Evolutionary conservation across 2,797 vertebrate genomes (phyloP).

Genomic region (Rhinoraja longicauda): DNA sequence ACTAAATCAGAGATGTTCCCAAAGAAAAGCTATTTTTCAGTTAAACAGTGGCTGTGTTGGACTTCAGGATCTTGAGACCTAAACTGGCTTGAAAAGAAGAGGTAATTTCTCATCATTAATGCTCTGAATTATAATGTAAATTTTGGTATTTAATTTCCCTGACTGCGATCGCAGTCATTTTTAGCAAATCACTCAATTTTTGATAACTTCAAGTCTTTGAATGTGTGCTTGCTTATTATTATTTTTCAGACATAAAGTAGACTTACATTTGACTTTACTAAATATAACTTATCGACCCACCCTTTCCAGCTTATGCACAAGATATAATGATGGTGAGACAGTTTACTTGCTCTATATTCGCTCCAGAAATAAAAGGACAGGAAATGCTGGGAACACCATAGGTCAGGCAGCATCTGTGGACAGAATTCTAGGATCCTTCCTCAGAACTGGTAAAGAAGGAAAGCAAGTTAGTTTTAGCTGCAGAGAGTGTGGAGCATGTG

Average conservation of each 20-base stretch:
- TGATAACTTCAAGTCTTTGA: background rate
- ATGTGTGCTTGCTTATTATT: background rate
- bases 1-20: background rate
- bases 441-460: too few species aligned
- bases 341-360: background rate
- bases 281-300: background rate
- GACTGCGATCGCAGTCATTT: background rate
- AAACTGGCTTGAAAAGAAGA: constrained; percentile 3
- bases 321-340: background rate
- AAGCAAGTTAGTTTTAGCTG: too few species aligned
- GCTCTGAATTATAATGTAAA: background rate
- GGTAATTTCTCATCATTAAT: constrained; percentile 4
- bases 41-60: background rate
- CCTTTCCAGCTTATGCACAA: background rate
- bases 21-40: background rate
- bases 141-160: background rate
- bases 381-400: too few species aligned
- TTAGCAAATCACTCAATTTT: background rate
- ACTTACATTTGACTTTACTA: background rate
- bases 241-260: background rate
- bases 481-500: too few species aligned
- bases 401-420: too few species aligned
- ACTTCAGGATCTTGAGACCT: background rate
- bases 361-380: background rate
- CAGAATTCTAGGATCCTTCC: too few species aligned